These are phyloP conservation scores for Tuberolachnus salignus DNA, from an alignment of 2,888 invertebrate species.

Conservation along the genomic window DNA sequence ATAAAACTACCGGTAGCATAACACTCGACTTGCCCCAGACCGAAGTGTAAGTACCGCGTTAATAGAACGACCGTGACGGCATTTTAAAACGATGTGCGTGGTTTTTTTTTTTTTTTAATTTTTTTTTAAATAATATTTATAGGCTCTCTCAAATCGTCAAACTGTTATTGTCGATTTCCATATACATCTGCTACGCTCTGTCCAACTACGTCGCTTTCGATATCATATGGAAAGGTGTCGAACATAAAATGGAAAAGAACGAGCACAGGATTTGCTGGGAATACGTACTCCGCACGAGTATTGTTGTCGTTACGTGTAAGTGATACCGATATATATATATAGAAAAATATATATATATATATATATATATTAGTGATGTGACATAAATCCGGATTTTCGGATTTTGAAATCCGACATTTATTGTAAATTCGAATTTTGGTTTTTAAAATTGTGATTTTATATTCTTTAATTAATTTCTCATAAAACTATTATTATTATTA, in stretches of 20 bases:
- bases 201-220: conserved; percentile 96
- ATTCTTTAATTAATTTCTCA: too few relatives aligned
- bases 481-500: too few relatives aligned
- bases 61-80: neutral
- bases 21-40: conserved; percentile 80
- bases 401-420: too few relatives aligned
- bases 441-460: too few relatives aligned
- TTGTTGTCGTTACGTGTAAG: conserved; percentile 87
- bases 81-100: neutral
- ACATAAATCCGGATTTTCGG: too few relatives aligned
- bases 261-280: conserved; percentile 73
- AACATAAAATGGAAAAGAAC: conserved; percentile 68
- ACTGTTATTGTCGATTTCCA: conserved; percentile 76
- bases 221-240: conserved; percentile 84
- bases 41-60: conserved; percentile 68
- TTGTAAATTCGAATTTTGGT: too few relatives aligned
- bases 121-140: conserved; percentile 51
- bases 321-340: conserved; percentile 61
- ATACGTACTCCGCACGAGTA: conserved; percentile 75
- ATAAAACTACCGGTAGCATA: conserved; percentile 75
- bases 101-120: neutral
- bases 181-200: conserved; percentile 89
- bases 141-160: conserved; percentile 77
- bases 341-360: too few relatives aligned
- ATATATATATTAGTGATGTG: too few relatives aligned